Evolutionary conservation across 2,888 invertebrate species (phyloP), one percentile per base, ranked within the genome.

Genomic region (Muscina levida): DNA sequence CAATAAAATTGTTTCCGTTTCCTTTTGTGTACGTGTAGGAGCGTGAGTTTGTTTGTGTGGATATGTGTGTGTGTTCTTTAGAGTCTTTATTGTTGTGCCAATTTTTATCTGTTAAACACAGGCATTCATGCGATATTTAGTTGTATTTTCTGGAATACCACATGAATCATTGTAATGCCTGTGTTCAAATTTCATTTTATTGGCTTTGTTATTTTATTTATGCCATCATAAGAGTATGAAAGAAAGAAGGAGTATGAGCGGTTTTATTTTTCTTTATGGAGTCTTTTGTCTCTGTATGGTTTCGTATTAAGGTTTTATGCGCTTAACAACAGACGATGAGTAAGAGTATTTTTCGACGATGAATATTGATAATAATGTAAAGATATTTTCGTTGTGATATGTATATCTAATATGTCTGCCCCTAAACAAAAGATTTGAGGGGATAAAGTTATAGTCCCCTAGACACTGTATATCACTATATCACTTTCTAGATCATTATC

Each of bases 1-100:
- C 62, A 72, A 72, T 72, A 72, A 62, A 72, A 51, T 62, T 62
- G 39, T 51, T 62, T 72, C 19, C 37, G 39, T 62, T 62, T 62
- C 62, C 62, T 62, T 59, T 39, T 22, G 15, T 15, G n/a, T 31
- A 26, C n/a, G 26, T 15, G 51, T 17, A 11, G 6, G 11, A 22
- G 1, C 10, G 4, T 6, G 5, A 6, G 5, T 37, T n/a, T n/a
- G 15, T 13, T 31, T 53, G 53, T 26, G 26, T 15, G 51, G 51
- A 11, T 22, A 19, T 51, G 1, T 37, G 4, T 6, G 5, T 37
- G 5, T 37, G 10, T 37, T 10, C 22, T 8, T 22, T 4, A n/a
- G 3, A 8, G 62, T 42, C 42, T 62, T 62, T 62, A 62, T 62
- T 62, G 62, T 62, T 62, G 39, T 62, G 62, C 62, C 62, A 62